phyloP scores from a whole-genome alignment of 2,797 vertebrate genomes.

The Pygocentrus nattereri region DNA sequence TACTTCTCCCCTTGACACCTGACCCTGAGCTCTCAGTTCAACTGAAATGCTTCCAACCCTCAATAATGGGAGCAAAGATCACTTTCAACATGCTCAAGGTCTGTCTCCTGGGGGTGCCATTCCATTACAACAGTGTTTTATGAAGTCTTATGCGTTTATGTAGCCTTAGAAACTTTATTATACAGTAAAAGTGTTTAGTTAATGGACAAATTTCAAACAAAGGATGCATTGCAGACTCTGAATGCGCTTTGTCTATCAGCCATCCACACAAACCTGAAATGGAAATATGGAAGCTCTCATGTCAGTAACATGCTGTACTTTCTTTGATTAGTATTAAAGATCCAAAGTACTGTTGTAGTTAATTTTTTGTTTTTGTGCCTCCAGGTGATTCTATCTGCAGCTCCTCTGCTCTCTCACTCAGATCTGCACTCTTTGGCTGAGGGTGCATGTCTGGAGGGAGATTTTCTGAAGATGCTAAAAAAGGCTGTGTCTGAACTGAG shows the following conservation, averaged over 20 bases:
- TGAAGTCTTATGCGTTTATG: no score
- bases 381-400: conserved; percentile 83
- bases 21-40: conserved; percentile 73
- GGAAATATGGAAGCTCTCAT: not conserved
- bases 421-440: conserved; percentile 78
- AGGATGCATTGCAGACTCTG: no score
- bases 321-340: not conserved
- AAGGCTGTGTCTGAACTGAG: conserved; percentile 67
- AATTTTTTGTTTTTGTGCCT: conserved; percentile 3
- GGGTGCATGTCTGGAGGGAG: conserved; percentile 74
- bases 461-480: conserved; percentile 77
- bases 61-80: conserved; percentile 73
- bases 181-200: not conserved
- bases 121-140: not conserved
- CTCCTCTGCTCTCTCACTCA: conserved; percentile 73
- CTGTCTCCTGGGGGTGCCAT: not conserved
- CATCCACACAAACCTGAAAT: not conserved
- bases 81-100: conserved; percentile 83
- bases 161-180: not conserved
- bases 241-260: not conserved
- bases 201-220: not conserved
- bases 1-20: conserved; percentile 76
- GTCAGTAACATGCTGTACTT: not conserved
- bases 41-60: conserved; percentile 65
- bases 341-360: no score